phyloP scores from a whole-genome alignment of 2,113 vertebrate species.

The Sinosuthora webbiana region DNA sequence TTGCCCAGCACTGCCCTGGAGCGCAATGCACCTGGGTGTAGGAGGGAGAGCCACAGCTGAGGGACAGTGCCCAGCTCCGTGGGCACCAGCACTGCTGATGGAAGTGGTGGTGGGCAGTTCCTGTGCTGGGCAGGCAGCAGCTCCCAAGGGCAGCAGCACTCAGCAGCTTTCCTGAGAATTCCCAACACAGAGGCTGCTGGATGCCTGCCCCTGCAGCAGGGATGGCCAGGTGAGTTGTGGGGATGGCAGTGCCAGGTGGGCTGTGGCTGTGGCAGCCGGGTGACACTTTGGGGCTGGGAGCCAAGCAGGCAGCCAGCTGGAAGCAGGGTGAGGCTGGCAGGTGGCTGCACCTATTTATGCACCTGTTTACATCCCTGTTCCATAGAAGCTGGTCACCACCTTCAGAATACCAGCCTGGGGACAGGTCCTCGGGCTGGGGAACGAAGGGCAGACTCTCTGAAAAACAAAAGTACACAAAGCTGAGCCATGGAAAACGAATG shows the following conservation, averaged over 20 bases:
- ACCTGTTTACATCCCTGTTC: neutral
- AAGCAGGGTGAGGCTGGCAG: neutral
- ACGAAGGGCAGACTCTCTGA: neutral
- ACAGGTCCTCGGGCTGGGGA: neutral
- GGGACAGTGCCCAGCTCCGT: accelerated
- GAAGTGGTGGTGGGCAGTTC: neutral
- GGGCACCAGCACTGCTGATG: accelerated
- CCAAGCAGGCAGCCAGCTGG: neutral
- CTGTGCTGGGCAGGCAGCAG: neutral
- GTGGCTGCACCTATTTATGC: neutral
- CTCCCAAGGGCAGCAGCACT: neutral
- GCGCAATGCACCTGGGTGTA: accelerated
- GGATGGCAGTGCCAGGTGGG: neutral
- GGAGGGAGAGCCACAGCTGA: neutral
- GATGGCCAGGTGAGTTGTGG: neutral
- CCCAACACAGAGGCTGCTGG: neutral
- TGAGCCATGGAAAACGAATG: neutral
- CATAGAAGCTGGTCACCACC: neutral
- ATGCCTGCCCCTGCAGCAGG: neutral
- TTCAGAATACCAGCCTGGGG: neutral
- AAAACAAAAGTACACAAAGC: neutral
- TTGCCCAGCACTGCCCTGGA: neutral
- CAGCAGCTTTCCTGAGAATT: neutral
- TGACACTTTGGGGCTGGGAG: neutral
- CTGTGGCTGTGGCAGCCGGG: accelerated